Conservation (phyloP, 2,113 vertebrate species). For the Lepisosteus osseus region DNA sequence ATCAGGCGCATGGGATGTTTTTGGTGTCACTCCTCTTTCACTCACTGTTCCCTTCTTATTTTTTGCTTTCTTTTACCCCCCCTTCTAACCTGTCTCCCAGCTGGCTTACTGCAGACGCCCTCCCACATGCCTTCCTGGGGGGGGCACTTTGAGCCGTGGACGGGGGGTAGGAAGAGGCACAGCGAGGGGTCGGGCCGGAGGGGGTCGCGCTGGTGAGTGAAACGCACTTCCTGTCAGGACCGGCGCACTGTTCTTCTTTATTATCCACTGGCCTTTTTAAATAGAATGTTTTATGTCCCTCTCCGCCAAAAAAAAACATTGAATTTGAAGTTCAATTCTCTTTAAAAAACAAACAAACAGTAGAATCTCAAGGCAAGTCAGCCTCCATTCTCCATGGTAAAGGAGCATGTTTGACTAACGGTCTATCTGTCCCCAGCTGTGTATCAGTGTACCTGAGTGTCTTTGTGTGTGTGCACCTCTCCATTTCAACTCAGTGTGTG, state of each 20-base stretch:
- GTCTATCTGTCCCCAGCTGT: background rate
- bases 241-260: no score
- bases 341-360: no score
- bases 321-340: no score
- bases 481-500: background rate
- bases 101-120: slow-evolving; percentile 42
- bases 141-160: slow-evolving; percentile 37
- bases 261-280: background rate
- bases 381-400: no score
- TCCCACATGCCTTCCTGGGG: slow-evolving; percentile 38
- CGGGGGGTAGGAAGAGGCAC: slow-evolving; percentile 39
- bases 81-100: slow-evolving; percentile 15
- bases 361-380: no score
- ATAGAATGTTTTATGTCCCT: no score
- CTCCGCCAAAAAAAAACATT: no score
- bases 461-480: background rate
- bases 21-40: no score
- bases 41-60: no score
- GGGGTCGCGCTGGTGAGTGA: slow-evolving; percentile 42
- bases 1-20: no score
- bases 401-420: no score
- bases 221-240: background rate
- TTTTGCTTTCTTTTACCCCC: no score
- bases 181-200: slow-evolving; percentile 31
- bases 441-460: background rate